Conservation (phyloP, 2,797 vertebrate species). For the Enteromius thamalakanensis region DNA sequence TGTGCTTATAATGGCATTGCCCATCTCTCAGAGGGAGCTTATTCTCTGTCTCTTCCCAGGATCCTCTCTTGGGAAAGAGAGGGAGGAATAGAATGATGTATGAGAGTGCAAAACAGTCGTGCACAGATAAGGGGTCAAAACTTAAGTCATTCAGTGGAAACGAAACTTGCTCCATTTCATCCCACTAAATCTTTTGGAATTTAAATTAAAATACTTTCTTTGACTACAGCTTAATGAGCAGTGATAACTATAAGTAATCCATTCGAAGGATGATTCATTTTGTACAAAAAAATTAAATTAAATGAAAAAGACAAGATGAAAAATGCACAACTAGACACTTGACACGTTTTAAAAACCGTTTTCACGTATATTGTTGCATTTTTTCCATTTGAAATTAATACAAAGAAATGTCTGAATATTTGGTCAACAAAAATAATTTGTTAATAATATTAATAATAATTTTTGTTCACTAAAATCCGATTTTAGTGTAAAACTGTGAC, state of each 20-base stretch:
- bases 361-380: neutral
- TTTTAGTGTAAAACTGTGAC: neutral
- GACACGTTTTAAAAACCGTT: neutral
- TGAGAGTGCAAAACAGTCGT: constrained; percentile 29
- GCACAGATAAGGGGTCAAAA: constrained; percentile 32
- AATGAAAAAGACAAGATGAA: neutral
- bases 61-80: constrained; percentile 38
- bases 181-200: neutral
- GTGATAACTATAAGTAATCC: neutral
- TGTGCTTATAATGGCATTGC: constrained; percentile 42
- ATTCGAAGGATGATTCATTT: neutral
- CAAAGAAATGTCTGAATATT: neutral
- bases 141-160: neutral
- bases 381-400: neutral
- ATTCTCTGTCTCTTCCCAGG: constrained; percentile 40
- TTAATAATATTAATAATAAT: too few relatives aligned
- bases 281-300: neutral
- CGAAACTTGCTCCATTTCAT: constrained; percentile 13
- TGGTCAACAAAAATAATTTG: neutral
- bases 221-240: neutral
- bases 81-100: constrained; percentile 32
- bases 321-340: neutral
- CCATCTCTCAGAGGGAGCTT: constrained; percentile 47
- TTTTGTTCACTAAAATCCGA: neutral
- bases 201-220: neutral